A percentile compares a stretch with the other conserved stretches of the same genome.
phyloP scores from a whole-genome alignment of 2,797 vertebrate species.

The Stomatorhinus walkeri region DNA sequence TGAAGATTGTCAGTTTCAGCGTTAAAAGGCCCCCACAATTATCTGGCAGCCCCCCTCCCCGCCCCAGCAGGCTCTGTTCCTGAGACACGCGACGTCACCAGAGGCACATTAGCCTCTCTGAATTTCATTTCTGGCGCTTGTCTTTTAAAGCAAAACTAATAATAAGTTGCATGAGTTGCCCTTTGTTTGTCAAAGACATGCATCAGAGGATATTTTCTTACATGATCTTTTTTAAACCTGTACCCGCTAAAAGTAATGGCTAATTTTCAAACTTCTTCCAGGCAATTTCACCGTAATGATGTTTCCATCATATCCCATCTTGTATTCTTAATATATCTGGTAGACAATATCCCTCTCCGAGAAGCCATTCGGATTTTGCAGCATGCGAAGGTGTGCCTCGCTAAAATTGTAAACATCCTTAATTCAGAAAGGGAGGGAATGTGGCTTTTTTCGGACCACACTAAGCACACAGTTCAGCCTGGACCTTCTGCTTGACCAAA shows the following conservation, averaged over 20 bases:
- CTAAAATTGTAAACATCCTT: neutral
- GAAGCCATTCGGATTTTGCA: neutral
- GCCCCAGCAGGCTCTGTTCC: neutral
- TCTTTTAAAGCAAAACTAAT: conserved; percentile 3
- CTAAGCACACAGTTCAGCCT: neutral
- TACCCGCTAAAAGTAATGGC: neutral
- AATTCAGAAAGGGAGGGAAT: neutral
- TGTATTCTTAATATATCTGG: neutral
- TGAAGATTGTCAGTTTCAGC: neutral
- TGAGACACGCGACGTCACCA: neutral
- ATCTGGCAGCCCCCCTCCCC: neutral
- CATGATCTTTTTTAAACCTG: neutral
- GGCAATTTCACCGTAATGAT: neutral
- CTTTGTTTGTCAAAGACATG: neutral
- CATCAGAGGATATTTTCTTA: neutral
- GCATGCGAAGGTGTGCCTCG: neutral
- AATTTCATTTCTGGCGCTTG: neutral
- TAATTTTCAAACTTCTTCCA: neutral
- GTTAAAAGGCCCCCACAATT: conserved; percentile 1
- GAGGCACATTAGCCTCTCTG: neutral
- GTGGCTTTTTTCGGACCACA: neutral
- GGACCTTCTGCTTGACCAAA: neutral
- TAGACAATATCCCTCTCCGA: neutral
- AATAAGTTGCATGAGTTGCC: neutral
- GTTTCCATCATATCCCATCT: neutral